Base-by-base conservation (phyloP, 1,140 invertebrate species). In the Leguminivora glycinivorella region DNA sequence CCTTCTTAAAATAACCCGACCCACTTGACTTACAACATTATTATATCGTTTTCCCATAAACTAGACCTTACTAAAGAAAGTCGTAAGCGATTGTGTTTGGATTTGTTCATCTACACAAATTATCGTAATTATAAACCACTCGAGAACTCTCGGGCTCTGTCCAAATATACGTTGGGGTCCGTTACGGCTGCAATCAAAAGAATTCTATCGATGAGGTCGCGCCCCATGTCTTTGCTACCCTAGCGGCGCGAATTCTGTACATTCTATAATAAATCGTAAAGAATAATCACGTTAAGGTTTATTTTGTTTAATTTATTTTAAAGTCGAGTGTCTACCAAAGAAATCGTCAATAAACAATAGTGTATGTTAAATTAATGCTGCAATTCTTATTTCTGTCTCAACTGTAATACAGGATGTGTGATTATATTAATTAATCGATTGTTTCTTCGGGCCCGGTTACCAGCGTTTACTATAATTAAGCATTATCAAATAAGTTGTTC, bases 161-260 rank as follows among this genome's bases (percentile, higher is more conserved):
- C 89, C 89, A 91, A 91, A 91, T 89, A 89, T 88, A 90, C 89
- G 89, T 91, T 91, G 80, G 89, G 89, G 89, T 85, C 87, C 88
- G 89, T 90, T 91, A 89, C 82, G 84, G 78, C 76, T 79, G 75
- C 79, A 87, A 81, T 87, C 84, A 85, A 91, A 88, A 83, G 88
- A 91, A 90, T 87, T 87, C 80, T 82, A 87, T 89, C 84, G 73
- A 75, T 74, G 71, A 76, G 85, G 75, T 84, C 81, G 83, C 81
- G 81, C 87, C 88, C 89, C 87, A 89, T 91, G 88, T 91, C 88
- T 89, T 91, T 76, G 66, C 69, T 80, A 81, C 85, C 89, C 88
- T 84, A 84, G 75, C 74, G 74, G 83, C 78, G 60, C 81, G 19
- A 75, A 72, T 68, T 72, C 43, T 63, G 7, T 12, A 10, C n/a